phyloP scores from a whole-genome alignment of 2,797 vertebrate genomes.

The Todus mexicanus region DNA sequence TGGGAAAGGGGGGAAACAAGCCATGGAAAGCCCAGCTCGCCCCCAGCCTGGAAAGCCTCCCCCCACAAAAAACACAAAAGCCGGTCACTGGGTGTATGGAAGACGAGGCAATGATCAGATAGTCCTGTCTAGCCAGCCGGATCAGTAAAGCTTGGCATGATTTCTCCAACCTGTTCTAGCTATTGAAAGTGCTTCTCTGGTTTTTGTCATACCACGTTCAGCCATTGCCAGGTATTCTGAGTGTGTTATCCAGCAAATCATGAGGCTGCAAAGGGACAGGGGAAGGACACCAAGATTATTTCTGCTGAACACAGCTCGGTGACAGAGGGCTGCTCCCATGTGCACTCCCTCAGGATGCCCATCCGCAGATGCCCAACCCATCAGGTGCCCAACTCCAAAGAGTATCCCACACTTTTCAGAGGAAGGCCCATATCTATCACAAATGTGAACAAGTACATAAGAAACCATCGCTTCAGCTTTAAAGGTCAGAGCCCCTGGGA shows the following conservation, averaged over 20 bases:
- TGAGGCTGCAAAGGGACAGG: accelerated
- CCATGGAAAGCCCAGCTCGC: not conserved
- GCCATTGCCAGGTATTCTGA: not conserved
- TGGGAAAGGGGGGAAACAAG: not conserved
- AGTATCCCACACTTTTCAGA: not conserved
- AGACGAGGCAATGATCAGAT: not conserved
- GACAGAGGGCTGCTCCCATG: not conserved
- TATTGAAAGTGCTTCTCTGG: not conserved
- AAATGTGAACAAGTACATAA: accelerated
- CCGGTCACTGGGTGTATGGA: not conserved
- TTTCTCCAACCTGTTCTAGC: not conserved
- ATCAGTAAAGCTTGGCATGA: not conserved
- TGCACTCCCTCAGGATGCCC: not conserved
- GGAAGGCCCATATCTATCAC: not conserved
- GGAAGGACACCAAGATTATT: not conserved
- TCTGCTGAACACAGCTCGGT: not conserved
- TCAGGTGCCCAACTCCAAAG: not conserved
- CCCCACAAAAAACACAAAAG: not conserved
- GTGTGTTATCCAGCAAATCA: not conserved
- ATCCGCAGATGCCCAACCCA: not conserved
- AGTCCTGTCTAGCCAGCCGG: not conserved
- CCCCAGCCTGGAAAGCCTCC: not conserved
- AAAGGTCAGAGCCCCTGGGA: not conserved
- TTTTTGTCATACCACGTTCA: not conserved
- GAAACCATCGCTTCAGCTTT: not conserved